These are phyloP conservation scores for Leptodactylus fuscus DNA, from an alignment of 2,113 vertebrate species.

Conservation along the genomic window DNA sequence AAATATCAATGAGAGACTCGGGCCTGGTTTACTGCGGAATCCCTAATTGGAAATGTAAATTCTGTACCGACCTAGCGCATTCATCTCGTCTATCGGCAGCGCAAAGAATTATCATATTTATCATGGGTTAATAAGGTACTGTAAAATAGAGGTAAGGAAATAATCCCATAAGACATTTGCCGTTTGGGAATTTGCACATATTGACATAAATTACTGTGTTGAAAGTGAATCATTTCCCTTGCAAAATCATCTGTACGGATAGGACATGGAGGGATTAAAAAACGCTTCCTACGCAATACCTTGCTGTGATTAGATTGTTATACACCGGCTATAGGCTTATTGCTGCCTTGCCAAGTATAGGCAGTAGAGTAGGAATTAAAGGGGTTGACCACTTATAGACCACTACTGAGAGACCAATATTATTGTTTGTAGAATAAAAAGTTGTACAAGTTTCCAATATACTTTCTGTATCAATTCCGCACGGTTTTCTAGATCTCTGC, in stretches of 20 bases:
- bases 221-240: conserved; percentile 13
- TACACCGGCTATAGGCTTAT: not conserved
- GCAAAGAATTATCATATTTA: conserved; percentile 34
- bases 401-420: too few relatives aligned
- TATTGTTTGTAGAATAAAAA: too few relatives aligned
- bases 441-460: too few relatives aligned
- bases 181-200: conserved; percentile 34
- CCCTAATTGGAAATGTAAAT: conserved; percentile 47
- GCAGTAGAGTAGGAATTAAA: not conserved
- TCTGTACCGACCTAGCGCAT: conserved; percentile 2
- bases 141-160: conserved; percentile 31
- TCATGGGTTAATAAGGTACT: conserved; percentile 32
- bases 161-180: conserved; percentile 10
- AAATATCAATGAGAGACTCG: conserved; percentile 26
- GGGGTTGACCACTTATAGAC: too few relatives aligned
- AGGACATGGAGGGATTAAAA: not conserved
- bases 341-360: not conserved
- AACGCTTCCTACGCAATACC: not conserved
- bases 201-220: conserved; percentile 25
- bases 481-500: too few relatives aligned
- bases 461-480: too few relatives aligned
- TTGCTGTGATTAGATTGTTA: conserved; percentile 16
- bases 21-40: conserved; percentile 1
- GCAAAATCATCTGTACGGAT: not conserved
- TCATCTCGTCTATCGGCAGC: not conserved